Evolutionary conservation across 1,140 invertebrate genomes (phyloP), one percentile per base, ranked within the genome.

Genomic region (Lepidostoma basale): DNA sequence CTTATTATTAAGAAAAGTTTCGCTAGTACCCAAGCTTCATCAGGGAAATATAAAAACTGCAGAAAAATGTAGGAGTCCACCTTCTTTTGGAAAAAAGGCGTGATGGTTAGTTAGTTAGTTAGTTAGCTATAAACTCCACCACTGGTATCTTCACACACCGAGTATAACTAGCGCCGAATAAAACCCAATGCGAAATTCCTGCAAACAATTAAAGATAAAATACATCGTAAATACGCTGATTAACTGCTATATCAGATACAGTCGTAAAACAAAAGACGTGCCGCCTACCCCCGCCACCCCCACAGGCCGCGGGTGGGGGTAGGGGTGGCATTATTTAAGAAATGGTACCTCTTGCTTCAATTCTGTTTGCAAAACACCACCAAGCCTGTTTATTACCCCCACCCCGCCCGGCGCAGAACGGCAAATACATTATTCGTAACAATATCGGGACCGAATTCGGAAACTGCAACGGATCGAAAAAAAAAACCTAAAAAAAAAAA

Each of bases 311-410:
- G 1, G 2, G 14, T 8, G 14, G 25, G 22, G 67, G 45, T 66
- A 42, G 65, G 36, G 62, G 64, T 63, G 62, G 64, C 68, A 70
- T 70, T 70, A 70, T 70, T 70, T 70, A 70, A 70, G 68, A 70
- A 70, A 70, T 70, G 65, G 68, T 70, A 62, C 68, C 63, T 66
- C 68, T 70, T 70, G 64, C 68, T 70, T 70, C 68, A 70, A 70
- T 70, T 65, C 68, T 70, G 68, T 66, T 70, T 70, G 68, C 62
- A 66, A 70, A 70, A 70, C 68, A 70, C 68, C 58, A 58, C 68
- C 68, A 66, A 62, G 56, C 62, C 68, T 70, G 68, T 70, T 70
- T 70, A 70, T 70, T 70, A 70, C 62, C 54, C 62, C 62, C 52
- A 54, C 67, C 60, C 5, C 1, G 9, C 33, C 5, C 20, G 9